Evolutionary conservation across 2,797 vertebrate species (phyloP), one percentile per base, ranked within the genome.

Genomic region (Enteromius treurensis): DNA sequence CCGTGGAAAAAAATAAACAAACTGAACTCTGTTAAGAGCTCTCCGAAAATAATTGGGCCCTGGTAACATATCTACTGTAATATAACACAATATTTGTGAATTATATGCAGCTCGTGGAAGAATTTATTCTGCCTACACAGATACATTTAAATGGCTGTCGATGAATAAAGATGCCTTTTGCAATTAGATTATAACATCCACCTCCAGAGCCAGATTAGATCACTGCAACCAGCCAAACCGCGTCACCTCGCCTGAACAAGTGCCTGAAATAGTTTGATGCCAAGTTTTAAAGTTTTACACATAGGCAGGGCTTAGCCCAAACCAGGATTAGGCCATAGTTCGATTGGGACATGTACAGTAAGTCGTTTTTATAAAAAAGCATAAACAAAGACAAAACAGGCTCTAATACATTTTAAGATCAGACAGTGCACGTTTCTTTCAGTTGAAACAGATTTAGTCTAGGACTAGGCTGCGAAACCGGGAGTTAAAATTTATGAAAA

Each of bases 151-250:
- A 15, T 45, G n/a, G 67, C n/a, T 29, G 58, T 60, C 2, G 45
- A 71, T 47, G 69, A 15, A 62, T 62, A 14, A 60, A 60, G 23
- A 70, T 71, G 42, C 23, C 7, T 71, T 71, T 71, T 49, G 7
- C 45, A 32, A 29, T 47, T 26, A 23, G 26, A 29, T 70, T 73
- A 32, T 0, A 1, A 21, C 69, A 49, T 11, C 8, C 23, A 47
- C 69, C 26, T 29, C 14, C 42, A 5, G 69, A 47, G 69, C 15
- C 70, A 51, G 45, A 73, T 49, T 71, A 49, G 8, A 17, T 51
- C 9, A 71, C 69, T 5, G 2, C 29, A 49, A 29, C 42, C 69
- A 71, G 42, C 7, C 42, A 19, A 71, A 71, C 23, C 6, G 17
- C 40, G 1, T 4, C 40, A 15, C 3, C 3, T 45, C 1, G n/a